These are phyloP conservation scores for Tenebrosternarchus preto DNA, from an alignment of 2,113 vertebrate genomes.

Conservation along the genomic window DNA sequence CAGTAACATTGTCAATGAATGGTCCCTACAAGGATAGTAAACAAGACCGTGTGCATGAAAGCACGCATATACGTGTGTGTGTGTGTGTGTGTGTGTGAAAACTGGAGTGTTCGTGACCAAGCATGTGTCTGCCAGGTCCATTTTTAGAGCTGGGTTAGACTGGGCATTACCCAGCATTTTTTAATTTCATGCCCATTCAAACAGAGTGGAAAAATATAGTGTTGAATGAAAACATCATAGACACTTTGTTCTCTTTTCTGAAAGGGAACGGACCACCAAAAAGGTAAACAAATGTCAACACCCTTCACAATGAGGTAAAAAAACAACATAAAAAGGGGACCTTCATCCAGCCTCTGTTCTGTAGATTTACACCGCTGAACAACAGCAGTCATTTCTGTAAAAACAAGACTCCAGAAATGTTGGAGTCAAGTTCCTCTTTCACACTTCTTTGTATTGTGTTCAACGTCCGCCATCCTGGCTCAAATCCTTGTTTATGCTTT, in stretches of 20 bases:
- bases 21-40: too few relatives aligned
- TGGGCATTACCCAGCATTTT: not conserved
- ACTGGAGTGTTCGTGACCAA: constrained; percentile 16
- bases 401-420: constrained; percentile 1
- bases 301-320: constrained; percentile 13
- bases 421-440: not conserved
- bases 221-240: constrained; percentile 5
- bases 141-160: not conserved
- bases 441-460: not conserved
- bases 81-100: constrained; percentile 41
- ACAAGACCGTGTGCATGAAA: not conserved
- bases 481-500: constrained; percentile 24
- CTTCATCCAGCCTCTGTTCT: not conserved
- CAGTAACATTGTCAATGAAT: too few relatives aligned
- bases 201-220: constrained; percentile 25
- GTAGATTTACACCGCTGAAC: not conserved
- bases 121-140: not conserved
- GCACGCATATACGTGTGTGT: constrained; percentile 14
- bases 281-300: not conserved
- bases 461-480: not conserved
- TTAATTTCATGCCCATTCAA: not conserved
- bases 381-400: not conserved
- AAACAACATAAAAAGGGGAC: not conserved
- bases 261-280: not conserved
- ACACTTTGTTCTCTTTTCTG: not conserved